Evolutionary conservation across 2,797 vertebrate genomes (phyloP), one percentile per base, ranked within the genome.

Genomic region (Epinephelus coioides): DNA sequence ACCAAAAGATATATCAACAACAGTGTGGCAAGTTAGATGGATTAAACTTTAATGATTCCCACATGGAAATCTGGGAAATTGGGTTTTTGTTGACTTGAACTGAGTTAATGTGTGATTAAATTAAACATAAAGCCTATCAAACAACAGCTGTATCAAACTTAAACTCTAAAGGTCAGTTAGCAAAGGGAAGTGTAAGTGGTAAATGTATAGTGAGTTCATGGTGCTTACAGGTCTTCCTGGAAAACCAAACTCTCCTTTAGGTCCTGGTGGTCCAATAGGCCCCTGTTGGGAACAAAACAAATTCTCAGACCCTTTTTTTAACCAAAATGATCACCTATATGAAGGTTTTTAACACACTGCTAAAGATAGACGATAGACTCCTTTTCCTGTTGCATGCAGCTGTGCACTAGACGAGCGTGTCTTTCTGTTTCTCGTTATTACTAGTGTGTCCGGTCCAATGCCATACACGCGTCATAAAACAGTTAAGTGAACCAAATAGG

Each of bases 201-300:
- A 47, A 50, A 60, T 69, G 27, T 62, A 40, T 17, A 21, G 18
- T 27, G 34, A 61, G 55, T 30, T 69, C 2, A 56, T 59, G 49
- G 67, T 92, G 93, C 97, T 92, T 96, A 99, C 98, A 46, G 97
- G 95, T 78, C 97, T 93, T 82, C 98, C 98, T 0, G 98, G 97
- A 54, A 98, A 93, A 61, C 98, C 98, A 64, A 97, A 96, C 76
- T 98, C 98, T 90, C 98, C 98, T 94, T 98, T 99, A 11, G 93
- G 94, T 94, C 98, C 98, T 3, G 57, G 8, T 54, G 95, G 96
- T 95, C 98, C 98, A 15, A 86, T 54, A 18, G 96, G 97, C 8
- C 98, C 98, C 98, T 99, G 84, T 64, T 38, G 2, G 83, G 51
- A 82, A 78, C 1, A 66, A 68, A 68, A 69, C 1, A 50, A 27